phyloP scores from a whole-genome alignment of 2,888 invertebrate species.

The Epicampocera succincta region DNA sequence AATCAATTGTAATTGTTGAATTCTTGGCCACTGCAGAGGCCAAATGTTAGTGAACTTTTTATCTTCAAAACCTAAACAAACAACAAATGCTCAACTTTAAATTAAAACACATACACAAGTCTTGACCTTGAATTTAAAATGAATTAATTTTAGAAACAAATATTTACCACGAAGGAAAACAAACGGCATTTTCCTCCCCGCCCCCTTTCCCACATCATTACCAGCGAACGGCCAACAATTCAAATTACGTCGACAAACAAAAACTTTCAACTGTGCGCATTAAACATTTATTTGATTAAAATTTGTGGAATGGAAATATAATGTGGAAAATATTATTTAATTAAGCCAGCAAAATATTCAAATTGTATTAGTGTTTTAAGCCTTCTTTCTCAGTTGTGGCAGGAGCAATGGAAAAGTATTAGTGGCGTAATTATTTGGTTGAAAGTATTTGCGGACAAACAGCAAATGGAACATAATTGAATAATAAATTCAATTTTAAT shows the following conservation, averaged over 20 bases:
- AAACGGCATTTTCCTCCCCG: conserved; percentile 2
- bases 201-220: not conserved
- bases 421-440: not conserved
- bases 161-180: conserved; percentile 3
- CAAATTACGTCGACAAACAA: conserved; percentile 16
- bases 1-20: conserved; percentile 10
- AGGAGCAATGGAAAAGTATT: not conserved
- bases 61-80: conserved; percentile 83
- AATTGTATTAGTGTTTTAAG: conserved; percentile 16
- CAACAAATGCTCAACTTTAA: conserved; percentile 74
- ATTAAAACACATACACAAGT: conserved; percentile 24
- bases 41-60: conserved; percentile 79
- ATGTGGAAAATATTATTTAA: not conserved
- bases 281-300: conserved; percentile 22
- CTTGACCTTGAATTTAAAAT: conserved; percentile 58
- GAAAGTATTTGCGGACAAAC: not conserved
- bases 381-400: not conserved
- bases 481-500: not conserved
- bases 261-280: not conserved
- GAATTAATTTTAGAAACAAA: conserved; percentile 21
- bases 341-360: conserved; percentile 1
- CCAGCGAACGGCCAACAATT: not conserved
- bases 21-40: conserved; percentile 1
- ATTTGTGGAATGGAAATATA: conserved; percentile 12
- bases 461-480: conserved; percentile 8